These are phyloP conservation scores for Phlogophora meticulosa DNA, from an alignment of 2,888 invertebrate genomes.

Conservation along the genomic window DNA sequence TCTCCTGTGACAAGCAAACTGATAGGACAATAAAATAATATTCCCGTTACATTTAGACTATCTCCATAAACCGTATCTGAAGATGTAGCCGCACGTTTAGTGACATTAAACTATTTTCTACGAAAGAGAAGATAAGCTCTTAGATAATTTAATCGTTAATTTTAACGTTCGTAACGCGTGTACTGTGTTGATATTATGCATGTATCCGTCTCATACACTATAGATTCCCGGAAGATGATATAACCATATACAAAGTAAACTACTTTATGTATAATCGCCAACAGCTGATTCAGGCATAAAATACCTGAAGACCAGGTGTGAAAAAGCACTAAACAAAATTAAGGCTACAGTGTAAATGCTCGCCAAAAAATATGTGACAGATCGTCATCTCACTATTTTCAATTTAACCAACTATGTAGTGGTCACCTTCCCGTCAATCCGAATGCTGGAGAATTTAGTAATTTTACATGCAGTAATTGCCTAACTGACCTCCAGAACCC, in stretches of 20 bases:
- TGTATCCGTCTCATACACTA: slow-evolving; percentile 7
- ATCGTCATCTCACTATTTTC: no score
- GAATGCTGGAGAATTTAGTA: no score
- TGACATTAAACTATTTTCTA: slow-evolving; percentile 39
- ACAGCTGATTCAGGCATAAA: not conserved
- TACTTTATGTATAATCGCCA: not conserved
- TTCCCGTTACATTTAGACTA: not conserved
- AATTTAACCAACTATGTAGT: no score
- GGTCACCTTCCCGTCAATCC: no score
- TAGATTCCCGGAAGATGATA: slow-evolving; percentile 10
- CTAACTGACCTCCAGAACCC: no score
- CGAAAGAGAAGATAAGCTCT: slow-evolving; percentile 33
- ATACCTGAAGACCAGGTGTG: not conserved
- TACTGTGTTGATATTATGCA: not conserved
- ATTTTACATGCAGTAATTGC: no score
- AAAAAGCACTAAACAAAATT: not conserved
- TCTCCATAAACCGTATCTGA: slow-evolving; percentile 19
- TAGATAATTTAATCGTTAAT: slow-evolving; percentile 43
- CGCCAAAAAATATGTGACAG: not conserved
- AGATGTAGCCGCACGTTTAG: slow-evolving; percentile 9
- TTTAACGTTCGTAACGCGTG: slow-evolving; percentile 34
- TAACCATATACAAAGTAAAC: not conserved
- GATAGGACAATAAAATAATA: not conserved
- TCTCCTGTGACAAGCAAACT: slow-evolving; percentile 18
- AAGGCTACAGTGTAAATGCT: not conserved